phyloP scores from a whole-genome alignment of 2,888 invertebrate species.

The Steinernema hermaphroditum region DNA sequence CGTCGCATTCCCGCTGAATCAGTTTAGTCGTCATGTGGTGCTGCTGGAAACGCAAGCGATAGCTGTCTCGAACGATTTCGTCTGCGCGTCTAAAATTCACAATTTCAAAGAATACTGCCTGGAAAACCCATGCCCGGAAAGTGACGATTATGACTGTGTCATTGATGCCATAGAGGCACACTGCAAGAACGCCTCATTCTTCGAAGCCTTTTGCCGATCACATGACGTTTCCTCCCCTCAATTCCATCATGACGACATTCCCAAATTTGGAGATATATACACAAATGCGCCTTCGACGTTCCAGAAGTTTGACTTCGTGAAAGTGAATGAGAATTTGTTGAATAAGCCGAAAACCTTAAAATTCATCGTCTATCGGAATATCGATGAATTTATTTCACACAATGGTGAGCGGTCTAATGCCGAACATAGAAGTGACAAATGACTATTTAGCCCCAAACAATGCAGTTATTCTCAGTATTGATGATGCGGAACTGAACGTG shows the following conservation, averaged over 20 bases:
- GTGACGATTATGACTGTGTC: constrained; percentile 52
- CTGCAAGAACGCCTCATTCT: constrained; percentile 33
- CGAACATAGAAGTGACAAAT: background rate
- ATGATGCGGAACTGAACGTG: constrained; percentile 48
- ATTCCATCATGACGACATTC: constrained; percentile 3
- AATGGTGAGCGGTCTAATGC: constrained; percentile 50
- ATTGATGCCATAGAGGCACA: constrained; percentile 48
- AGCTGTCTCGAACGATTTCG: constrained; percentile 48
- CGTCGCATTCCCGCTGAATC: constrained; percentile 56
- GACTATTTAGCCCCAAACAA: constrained; percentile 51
- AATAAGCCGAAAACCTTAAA: constrained; percentile 46
- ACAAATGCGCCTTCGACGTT: constrained; percentile 38
- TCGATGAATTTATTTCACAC: constrained; percentile 54
- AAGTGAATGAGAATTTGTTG: constrained; percentile 46
- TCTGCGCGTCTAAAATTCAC: constrained; percentile 38
- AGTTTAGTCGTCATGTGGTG: constrained; percentile 47
- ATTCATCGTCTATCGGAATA: constrained; percentile 52
- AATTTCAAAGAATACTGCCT: constrained; percentile 41
- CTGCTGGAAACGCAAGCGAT: constrained; percentile 44
- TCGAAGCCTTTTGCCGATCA: background rate
- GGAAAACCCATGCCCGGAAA: constrained; percentile 34
- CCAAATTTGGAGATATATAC: background rate
- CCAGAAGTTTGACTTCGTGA: constrained; percentile 43
- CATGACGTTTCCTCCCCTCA: background rate
- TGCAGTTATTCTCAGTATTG: constrained; percentile 46